Evolutionary conservation across 2,888 invertebrate genomes (phyloP).

Genomic region (Camponotus fellah): DNA sequence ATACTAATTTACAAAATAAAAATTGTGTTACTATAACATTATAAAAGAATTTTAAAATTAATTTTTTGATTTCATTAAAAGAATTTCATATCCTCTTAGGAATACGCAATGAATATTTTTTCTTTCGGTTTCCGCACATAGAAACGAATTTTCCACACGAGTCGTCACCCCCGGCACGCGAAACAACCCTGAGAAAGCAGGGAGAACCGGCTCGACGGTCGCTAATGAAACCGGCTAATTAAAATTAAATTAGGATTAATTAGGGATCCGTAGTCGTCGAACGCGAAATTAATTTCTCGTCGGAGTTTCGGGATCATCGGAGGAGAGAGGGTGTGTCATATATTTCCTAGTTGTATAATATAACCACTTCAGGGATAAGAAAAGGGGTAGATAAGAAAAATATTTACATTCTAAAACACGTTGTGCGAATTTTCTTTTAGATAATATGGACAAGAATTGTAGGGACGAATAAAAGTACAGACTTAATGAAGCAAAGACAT

Average conservation of each 20-base stretch:
- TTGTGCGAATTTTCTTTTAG: background rate
- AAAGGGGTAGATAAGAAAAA: background rate
- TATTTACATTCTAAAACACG: background rate
- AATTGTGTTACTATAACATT: background rate
- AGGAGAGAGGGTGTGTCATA: constrained; percentile 18
- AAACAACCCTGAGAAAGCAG: constrained; percentile 47
- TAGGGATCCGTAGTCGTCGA: constrained; percentile 63
- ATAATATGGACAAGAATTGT: background rate
- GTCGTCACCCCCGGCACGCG: constrained; percentile 31
- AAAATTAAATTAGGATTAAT: constrained; percentile 72
- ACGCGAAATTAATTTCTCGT: constrained; percentile 69
- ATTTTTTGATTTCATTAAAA: background rate
- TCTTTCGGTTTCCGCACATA: constrained; percentile 35
- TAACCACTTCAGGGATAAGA: constrained; percentile 36
- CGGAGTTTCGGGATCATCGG: constrained; percentile 66
- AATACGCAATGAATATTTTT: constrained; percentile 20
- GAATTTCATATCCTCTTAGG: constrained; percentile 10
- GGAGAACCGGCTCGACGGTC: constrained; percentile 39
- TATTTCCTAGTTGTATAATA: constrained; percentile 45
- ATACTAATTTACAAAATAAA: background rate
- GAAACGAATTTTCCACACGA: constrained; percentile 49
- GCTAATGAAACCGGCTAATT: constrained; percentile 56
- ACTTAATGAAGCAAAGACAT: background rate
- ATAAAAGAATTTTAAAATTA: background rate
- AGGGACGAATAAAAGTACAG: background rate